Evolutionary conservation across 2,888 invertebrate genomes (phyloP), one percentile per base, ranked within the genome.

Genomic region (Cerceris ruficornis): DNA sequence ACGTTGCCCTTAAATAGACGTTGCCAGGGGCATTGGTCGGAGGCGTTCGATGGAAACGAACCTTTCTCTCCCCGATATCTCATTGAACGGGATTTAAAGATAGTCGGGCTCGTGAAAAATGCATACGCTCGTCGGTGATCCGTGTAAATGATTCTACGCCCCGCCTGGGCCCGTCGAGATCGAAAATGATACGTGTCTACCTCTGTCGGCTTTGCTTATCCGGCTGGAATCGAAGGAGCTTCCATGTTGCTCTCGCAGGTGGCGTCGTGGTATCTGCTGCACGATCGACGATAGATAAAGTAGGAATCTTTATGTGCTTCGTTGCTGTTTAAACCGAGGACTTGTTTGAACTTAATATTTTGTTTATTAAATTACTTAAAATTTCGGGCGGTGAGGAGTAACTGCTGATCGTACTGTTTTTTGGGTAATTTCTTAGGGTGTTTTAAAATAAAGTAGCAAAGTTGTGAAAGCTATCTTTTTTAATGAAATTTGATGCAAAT

Each of bases 81-180:
- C 80, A 84, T 86, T 58, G 82, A 84, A 69, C 84, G 77, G 73
- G 76, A 86, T 85, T 79, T 80, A 84, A 86, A 85, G 82, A 85
- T 85, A 85, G 84, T 73, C 70, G 57, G 65, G 65, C 68, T 79
- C 66, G 69, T 82, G 64, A 78, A 83, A 84, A 80, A 82, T 81
- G 71, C 81, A 80, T 68, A 52, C 43, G 39, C 28, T 43, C 67
- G 41, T 55, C 73, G 68, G 52, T 15, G 62, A 50, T 67, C 52
- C 43, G 57, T 28, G 13, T 11, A 59, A 73, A 70, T 58, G 66
- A 62, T 50, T 42, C 43, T 14, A 28, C 4, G 46, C 39, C 15
- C 46, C 50, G 62, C 2, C 13, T n/a, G n/a, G 49, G 41, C 17
- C 13, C 43, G 17, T 13, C 43, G 17, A 46, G 61, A 52, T 61